A percentile compares a stretch with the other conserved stretches of the same genome.
phyloP scores from a whole-genome alignment of 1,140 invertebrate species.

The Antheraea pernyi region DNA sequence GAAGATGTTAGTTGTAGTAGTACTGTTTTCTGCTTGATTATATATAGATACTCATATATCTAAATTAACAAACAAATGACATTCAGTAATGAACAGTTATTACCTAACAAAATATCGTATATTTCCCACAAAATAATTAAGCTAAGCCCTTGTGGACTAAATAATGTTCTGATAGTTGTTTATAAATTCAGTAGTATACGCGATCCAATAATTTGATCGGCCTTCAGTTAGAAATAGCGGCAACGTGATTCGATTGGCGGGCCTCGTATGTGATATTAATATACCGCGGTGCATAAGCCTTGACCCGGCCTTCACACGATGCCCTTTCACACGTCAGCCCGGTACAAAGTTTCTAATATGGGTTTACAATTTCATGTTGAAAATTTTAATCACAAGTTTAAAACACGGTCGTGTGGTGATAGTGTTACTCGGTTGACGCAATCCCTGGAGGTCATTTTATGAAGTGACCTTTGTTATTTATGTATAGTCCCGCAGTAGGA shows the following conservation, averaged over 20 bases:
- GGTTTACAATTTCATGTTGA: constrained; percentile 4
- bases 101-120: no score
- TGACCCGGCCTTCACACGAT: constrained; percentile 34
- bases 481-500: constrained; percentile 1
- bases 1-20: no score
- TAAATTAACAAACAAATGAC: no score
- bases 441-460: constrained; percentile 6
- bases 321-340: constrained; percentile 8
- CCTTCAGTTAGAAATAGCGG: constrained; percentile 42
- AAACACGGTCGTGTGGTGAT: constrained; percentile 10
- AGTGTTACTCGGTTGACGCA: not conserved
- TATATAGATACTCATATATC: no score
- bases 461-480: constrained; percentile 12
- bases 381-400: constrained; percentile 5
- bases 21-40: no score
- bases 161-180: not conserved
- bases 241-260: constrained; percentile 39
- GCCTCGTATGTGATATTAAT: constrained; percentile 38
- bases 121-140: no score
- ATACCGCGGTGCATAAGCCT: constrained; percentile 34
- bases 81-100: no score
- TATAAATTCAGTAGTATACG: not conserved
- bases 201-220: constrained; percentile 12
- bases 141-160: no score
- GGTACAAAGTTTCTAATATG: not conserved